Conservation (phyloP, 2,797 vertebrate genomes). For the Myioborus miniatus region DNA sequence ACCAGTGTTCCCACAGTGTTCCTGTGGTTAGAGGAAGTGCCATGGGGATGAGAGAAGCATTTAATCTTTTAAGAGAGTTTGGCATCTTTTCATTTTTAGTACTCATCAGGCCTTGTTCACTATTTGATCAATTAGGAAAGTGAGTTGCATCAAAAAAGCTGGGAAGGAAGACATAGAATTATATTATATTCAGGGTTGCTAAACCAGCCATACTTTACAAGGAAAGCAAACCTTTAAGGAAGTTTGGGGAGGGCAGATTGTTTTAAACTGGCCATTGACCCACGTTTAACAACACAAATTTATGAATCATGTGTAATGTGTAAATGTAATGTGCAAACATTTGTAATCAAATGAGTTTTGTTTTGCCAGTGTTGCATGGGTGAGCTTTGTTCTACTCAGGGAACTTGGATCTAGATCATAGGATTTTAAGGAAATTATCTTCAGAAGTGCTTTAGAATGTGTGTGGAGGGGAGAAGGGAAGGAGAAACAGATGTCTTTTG, state of each 20-base stretch:
- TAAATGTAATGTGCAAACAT: neutral
- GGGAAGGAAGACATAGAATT: neutral
- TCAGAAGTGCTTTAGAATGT: neutral
- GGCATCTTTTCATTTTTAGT: slow-evolving; percentile 15
- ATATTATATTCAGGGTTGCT: neutral
- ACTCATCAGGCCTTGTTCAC: neutral
- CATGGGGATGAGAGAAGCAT: neutral
- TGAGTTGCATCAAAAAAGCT: neutral
- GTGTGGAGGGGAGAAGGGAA: neutral
- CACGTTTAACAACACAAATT: neutral
- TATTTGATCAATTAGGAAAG: neutral
- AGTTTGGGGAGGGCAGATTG: neutral
- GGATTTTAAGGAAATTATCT: neutral
- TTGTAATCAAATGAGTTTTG: neutral
- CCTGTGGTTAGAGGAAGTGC: neutral
- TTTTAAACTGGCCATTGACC: neutral
- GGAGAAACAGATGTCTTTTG: neutral
- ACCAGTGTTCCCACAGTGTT: neutral
- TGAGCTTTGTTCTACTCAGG: neutral
- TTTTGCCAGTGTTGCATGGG: neutral
- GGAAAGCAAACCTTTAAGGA: neutral
- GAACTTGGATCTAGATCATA: neutral
- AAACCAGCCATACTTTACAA: neutral
- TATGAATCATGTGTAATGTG: neutral
- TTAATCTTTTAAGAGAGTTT: slow-evolving; percentile 17